Conservation (phyloP, 1,140 invertebrate genomes). For the Piezodorus guildinii region DNA sequence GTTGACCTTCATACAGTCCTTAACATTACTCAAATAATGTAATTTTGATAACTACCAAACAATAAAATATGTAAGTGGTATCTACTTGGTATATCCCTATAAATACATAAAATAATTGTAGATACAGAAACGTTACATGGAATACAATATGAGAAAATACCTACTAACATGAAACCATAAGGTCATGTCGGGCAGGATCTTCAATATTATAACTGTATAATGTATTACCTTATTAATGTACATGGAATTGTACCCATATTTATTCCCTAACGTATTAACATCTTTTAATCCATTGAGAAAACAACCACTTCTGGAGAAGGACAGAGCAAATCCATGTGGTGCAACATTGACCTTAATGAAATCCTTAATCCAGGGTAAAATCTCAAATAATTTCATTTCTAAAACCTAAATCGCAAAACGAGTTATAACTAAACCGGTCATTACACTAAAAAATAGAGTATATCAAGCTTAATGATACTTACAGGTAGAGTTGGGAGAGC, state of each 20-base stretch:
- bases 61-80: too few species aligned
- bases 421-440: neutral
- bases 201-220: too few species aligned
- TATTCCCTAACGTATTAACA: neutral
- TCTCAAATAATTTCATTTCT: neutral
- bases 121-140: too few species aligned
- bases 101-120: too few species aligned
- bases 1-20: too few species aligned
- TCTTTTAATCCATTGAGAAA: neutral
- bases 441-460: neutral
- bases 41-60: too few species aligned
- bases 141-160: too few species aligned
- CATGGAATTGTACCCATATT: neutral
- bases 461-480: neutral
- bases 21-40: too few species aligned
- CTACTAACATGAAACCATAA: too few species aligned
- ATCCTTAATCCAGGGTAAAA: neutral
- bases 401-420: neutral
- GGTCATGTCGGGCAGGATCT: too few species aligned
- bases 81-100: too few species aligned
- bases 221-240: neutral
- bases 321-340: slow-evolving; percentile 5
- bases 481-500: neutral
- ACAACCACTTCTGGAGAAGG: neutral
- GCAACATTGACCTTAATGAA: neutral